phyloP scores from a whole-genome alignment of 2,888 invertebrate genomes.

The Zygogramma bicolorata region DNA sequence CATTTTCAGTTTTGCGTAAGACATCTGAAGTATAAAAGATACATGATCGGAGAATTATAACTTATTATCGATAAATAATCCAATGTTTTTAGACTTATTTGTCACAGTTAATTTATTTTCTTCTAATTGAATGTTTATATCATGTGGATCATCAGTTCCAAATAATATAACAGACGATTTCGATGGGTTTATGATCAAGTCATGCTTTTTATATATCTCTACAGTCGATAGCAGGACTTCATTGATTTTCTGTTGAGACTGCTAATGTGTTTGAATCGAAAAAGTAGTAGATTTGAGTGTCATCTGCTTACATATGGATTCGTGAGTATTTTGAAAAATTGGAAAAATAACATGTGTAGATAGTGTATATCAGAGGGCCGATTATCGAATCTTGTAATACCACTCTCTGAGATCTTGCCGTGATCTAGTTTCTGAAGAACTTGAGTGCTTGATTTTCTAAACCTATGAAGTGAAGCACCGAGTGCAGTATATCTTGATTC shows the following conservation, averaged over 20 bases:
- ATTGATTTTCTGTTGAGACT: not conserved
- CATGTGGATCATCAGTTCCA: no score
- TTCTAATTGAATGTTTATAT: not conserved
- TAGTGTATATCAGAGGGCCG: not conserved
- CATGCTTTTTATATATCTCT: not conserved
- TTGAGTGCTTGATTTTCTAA: conserved; percentile 17
- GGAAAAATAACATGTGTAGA: not conserved
- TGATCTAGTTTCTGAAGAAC: conserved; percentile 50
- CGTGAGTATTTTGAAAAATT: not conserved
- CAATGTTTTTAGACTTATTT: not conserved
- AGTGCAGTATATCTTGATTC: no score
- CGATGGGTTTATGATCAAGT: no score
- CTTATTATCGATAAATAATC: not conserved
- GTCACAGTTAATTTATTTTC: not conserved
- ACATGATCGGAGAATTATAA: not conserved
- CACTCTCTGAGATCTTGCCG: not conserved
- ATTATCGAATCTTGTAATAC: not conserved
- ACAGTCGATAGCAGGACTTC: not conserved
- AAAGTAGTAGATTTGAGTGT: not conserved
- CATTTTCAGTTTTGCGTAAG: not conserved
- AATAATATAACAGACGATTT: no score
- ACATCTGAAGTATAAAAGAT: not conserved
- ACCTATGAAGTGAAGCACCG: not conserved
- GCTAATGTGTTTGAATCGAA: not conserved
- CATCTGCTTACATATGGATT: not conserved